Base-by-base conservation (phyloP, 2,888 invertebrate genomes). In the Zelleria hepariella region DNA sequence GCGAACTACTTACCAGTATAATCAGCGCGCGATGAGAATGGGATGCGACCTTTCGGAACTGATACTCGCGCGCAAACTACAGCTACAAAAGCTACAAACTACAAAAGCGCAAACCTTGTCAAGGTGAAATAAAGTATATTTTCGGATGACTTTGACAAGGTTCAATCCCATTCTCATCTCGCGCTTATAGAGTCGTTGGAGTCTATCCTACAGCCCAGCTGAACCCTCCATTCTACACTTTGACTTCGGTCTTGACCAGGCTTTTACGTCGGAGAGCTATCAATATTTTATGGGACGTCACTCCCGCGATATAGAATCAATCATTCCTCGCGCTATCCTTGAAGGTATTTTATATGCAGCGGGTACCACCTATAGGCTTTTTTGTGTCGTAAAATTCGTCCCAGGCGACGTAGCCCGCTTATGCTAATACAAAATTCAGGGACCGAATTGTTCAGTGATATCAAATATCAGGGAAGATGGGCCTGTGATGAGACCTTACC, bases 241-340 rank as follows among this genome's bases (percentile, higher is more conserved):
- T n/a, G n/a, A n/a, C n/a, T n/a, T 20, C 51, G 21, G 21, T 20
- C 51, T 51, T 21, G 25, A 24, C 54, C 54, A 10, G 10, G 10
- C 57, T 59, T 62, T 62, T 63, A 64, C 59, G 61, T 54, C 25
- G 20, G 15, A 27, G 15, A 42, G 52, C 59, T 54, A 74, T 77
- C 74, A 75, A 79, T 80, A 77, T 77, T 79, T 77, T 76, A 78
- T 74, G 72, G 64, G 75, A 73, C 76, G 72, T 67, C 67, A 65
- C 68, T 65, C 66, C 63, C 63, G 62, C 64, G 63, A 68, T 73
- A 71, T 72, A 71, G 69, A 78, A 80, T 80, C 78, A 80, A 78
- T 80, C 78, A 80, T 78, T 71, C 70, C 63, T 23, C 53, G 55
- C 67, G 66, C 68, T 53, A 51, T 51, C 20, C 58, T 27, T 58